Base-by-base conservation (phyloP, 1,140 invertebrate species). In the Diorhabda carinulata region DNA sequence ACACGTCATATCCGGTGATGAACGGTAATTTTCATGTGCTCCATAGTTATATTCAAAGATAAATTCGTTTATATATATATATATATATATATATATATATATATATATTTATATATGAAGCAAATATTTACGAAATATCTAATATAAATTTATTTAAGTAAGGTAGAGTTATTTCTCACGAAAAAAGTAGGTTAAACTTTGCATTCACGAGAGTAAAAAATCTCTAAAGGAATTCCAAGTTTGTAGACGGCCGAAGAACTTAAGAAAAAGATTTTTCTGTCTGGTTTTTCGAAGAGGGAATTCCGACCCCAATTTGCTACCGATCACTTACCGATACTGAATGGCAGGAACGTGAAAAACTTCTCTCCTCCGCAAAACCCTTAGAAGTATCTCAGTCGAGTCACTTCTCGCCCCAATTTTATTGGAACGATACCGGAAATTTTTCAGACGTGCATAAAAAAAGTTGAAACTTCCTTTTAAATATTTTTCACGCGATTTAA, bases 1-100 rank as follows among this genome's bases (percentile, higher is more conserved):
- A 75, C 71, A 72, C 75, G 76, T 78, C 78, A 79, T 70, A 73
- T 79, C 78, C 78, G 78, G 78, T 78, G 52, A 66, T 68, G 60
- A 68, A 67, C 42, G 58, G 65, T 67, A 67, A 67, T 67, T 67
- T 67, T 8, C 47, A n/a, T 52, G 47, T 8, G 47, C 47, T 52
- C n/a, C 47, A 3, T 52, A n/a, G 47, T n/a, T 52, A n/a, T 52
- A n/a, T 25, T 25, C 25, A 25, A 25, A 25, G 25, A 25, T 25
- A 25, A 25, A 25, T 25, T 25, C 25, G 25, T 25, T 25, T 25
- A 25, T 25, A 25, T 25, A 25, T 25, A 25, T 25, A 1, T 25
- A 25, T 25, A 25, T 25, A 25, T 25, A n/a, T 25, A 25, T 25
- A 25, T n/a, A n/a, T n/a, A n/a, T n/a, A n/a, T n/a, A n/a, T n/a